phyloP scores from a whole-genome alignment of 2,113 vertebrate species.

The Pygoscelis antarcticus region DNA sequence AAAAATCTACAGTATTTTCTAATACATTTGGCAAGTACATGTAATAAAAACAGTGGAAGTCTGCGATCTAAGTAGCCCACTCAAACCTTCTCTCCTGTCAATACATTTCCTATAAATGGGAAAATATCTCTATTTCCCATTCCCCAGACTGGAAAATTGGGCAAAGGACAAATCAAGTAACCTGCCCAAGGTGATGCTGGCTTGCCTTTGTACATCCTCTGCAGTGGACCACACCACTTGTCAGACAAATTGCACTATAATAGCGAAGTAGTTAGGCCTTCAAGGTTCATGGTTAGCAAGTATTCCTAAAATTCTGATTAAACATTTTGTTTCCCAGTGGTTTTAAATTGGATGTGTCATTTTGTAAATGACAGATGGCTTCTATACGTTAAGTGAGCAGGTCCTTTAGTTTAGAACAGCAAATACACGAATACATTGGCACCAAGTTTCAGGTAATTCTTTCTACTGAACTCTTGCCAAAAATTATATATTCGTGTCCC shows the following conservation, averaged over 20 bases:
- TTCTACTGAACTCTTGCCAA: conserved; percentile 50
- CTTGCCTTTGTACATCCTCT: not conserved
- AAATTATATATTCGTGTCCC: not conserved
- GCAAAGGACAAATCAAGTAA: not conserved
- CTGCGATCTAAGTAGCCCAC: not conserved
- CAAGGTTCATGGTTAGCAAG: conserved; percentile 44
- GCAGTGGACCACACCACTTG: not conserved
- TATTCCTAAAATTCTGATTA: conserved; percentile 60
- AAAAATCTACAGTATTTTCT: not conserved
- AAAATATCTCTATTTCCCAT: not conserved
- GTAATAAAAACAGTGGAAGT: not conserved
- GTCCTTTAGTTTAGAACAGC: conserved; percentile 61
- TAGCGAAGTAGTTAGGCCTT: not conserved
- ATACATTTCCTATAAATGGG: not conserved
- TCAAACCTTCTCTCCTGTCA: not conserved
- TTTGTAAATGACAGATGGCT: conserved; percentile 54
- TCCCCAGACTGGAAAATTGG: not conserved
- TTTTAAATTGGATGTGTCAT: conserved; percentile 65
- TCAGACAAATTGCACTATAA: conserved; percentile 27
- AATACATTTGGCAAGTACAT: not conserved
- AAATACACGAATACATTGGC: conserved; percentile 16
- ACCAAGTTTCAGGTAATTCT: conserved; percentile 41
- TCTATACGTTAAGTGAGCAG: not conserved
- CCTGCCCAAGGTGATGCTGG: conserved; percentile 41
- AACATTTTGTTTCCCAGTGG: conserved; percentile 57